Percentiles rank a stretch among this genome's conserved stretches.
These are phyloP conservation scores for Thamnophis elegans DNA, from an alignment of 2,797 vertebrate genomes.

Conservation along the genomic window DNA sequence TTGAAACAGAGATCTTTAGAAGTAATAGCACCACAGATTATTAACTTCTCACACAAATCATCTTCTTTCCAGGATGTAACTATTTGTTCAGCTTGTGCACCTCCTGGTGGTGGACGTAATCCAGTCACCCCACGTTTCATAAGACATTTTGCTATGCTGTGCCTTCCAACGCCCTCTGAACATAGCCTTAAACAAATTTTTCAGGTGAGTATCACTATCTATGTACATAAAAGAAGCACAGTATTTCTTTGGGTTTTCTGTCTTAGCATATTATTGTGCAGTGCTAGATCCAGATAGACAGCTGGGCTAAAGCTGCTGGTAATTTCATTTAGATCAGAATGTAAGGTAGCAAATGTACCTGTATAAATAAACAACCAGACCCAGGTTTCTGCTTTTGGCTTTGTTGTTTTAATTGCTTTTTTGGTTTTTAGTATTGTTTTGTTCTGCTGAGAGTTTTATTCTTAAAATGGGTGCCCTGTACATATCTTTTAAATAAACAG, in stretches of 20 bases:
- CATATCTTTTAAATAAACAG: not conserved
- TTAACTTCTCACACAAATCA: constrained; percentile 43
- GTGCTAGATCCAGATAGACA: not conserved
- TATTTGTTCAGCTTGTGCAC: constrained; percentile 80
- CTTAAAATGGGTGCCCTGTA: not conserved
- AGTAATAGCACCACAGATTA: not conserved
- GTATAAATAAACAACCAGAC: not conserved
- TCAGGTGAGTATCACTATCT: constrained; percentile 69
- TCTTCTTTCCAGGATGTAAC: constrained; percentile 77
- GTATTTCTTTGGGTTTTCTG: not conserved
- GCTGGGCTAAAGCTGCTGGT: not conserved
- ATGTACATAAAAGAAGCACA: not conserved
- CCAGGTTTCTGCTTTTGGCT: not conserved
- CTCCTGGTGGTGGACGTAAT: constrained; percentile 85
- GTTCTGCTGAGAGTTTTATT: not conserved
- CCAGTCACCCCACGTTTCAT: constrained; percentile 84
- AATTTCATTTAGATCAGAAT: not conserved
- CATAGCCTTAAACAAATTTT: constrained; percentile 86
- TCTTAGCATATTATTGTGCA: not conserved
- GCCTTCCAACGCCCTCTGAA: constrained; percentile 82
- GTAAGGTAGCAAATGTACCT: not conserved
- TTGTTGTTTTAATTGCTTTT: not conserved
- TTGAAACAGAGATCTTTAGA: not conserved
- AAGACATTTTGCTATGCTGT: constrained; percentile 84
- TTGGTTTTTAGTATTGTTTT: not conserved